Percentiles rank a stretch among this genome's conserved stretches.
Evolutionary conservation across 2,888 invertebrate genomes (phyloP).

Genomic region (Parascotia fuliginaria): DNA sequence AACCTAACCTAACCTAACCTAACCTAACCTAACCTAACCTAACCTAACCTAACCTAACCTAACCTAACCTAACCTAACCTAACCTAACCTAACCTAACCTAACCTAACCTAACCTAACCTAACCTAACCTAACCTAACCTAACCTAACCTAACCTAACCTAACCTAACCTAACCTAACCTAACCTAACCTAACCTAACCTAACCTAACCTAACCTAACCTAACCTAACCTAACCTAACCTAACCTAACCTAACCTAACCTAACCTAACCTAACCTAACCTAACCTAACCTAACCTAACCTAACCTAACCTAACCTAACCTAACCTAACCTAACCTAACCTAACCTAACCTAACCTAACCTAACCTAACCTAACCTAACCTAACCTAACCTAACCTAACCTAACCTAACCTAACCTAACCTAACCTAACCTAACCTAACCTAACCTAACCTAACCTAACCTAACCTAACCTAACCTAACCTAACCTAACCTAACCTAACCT

Average conservation of each 20-base stretch:
- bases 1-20: conserved; percentile 8
- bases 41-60: conserved; percentile 4
- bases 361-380: conserved; percentile 16
- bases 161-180: conserved; percentile 7
- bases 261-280: conserved; percentile 16
- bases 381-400: conserved; percentile 16
- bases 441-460: conserved; percentile 16
- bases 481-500: conserved; percentile 16
- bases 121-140: conserved; percentile 4
- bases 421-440: conserved; percentile 16
- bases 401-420: conserved; percentile 16
- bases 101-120: conserved; percentile 8
- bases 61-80: conserved; percentile 9
- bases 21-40: conserved; percentile 8
- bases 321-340: conserved; percentile 14
- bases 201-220: conserved; percentile 15
- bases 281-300: conserved; percentile 16
- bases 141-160: conserved; percentile 9
- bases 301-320: conserved; percentile 14
- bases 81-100: conserved; percentile 8
- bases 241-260: conserved; percentile 16
- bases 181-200: conserved; percentile 11
- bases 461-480: conserved; percentile 16
- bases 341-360: conserved; percentile 16
- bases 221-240: conserved; percentile 16